Evolutionary conservation across 2,113 vertebrate species (phyloP).

Genomic region (Stegastes partitus): DNA sequence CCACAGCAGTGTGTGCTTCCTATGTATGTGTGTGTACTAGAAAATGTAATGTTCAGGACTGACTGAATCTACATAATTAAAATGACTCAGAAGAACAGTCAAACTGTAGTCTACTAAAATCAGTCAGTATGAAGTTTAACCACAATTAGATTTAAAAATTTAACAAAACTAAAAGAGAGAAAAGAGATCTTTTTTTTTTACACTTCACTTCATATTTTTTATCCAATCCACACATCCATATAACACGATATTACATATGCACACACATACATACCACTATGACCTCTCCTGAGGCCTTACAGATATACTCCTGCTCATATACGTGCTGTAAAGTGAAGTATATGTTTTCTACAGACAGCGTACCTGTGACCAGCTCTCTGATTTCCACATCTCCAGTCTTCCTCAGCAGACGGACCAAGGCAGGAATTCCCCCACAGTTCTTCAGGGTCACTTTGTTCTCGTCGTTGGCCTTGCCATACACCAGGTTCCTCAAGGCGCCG

Average conservation of each 20-base stretch:
- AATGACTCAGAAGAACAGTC: not conserved
- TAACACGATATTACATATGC: too few relatives aligned
- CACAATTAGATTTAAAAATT: not conserved
- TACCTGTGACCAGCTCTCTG: slow-evolving; percentile 98
- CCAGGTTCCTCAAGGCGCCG: slow-evolving; percentile 96
- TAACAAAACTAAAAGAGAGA: not conserved
- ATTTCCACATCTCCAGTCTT: slow-evolving; percentile 97
- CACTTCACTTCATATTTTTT: too few relatives aligned
- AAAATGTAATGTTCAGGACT: not conserved
- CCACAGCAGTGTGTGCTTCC: not conserved
- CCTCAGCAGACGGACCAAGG: slow-evolving; percentile 94
- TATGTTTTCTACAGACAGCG: not conserved
- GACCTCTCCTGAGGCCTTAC: slow-evolving; percentile 7
- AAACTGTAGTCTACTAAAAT: not conserved
- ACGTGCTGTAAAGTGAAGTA: slow-evolving; percentile 1
- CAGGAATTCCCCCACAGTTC: slow-evolving; percentile 97
- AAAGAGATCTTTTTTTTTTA: not conserved
- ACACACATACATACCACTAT: slow-evolving; percentile 30
- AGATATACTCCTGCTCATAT: not conserved
- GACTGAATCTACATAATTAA: not conserved
- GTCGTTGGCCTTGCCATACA: slow-evolving; percentile 98
- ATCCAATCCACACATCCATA: slow-evolving; percentile 10
- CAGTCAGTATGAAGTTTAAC: not conserved
- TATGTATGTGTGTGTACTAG: not conserved
- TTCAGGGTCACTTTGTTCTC: slow-evolving; percentile 99